phyloP scores from a whole-genome alignment of 2,113 vertebrate genomes.

The Gallinago paraguaiae region DNA sequence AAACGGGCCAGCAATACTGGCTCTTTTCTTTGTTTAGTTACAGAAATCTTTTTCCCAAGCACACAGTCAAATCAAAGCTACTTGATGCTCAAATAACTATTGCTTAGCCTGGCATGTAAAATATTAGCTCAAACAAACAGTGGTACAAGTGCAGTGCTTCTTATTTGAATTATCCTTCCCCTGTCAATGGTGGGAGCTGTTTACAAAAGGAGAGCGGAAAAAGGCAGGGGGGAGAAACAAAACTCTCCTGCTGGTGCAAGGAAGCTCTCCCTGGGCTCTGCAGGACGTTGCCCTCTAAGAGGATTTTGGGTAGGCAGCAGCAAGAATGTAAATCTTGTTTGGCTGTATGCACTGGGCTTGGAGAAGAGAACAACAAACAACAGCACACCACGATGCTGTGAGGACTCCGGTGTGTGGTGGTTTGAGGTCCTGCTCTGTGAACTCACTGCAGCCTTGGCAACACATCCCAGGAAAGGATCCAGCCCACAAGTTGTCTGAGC shows the following conservation, averaged over 20 bases:
- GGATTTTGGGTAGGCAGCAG: neutral
- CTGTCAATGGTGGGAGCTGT: neutral
- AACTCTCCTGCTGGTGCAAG: neutral
- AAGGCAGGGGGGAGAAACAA: neutral
- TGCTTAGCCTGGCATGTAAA: neutral
- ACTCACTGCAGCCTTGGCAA: neutral
- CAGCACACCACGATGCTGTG: neutral
- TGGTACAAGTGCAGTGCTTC: neutral
- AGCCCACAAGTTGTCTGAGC: neutral
- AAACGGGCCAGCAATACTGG: neutral
- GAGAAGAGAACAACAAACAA: neutral
- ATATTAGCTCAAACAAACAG: neutral
- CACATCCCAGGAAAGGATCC: neutral
- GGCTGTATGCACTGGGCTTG: neutral
- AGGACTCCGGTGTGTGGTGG: neutral
- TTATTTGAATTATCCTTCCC: neutral
- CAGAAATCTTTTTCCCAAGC: neutral
- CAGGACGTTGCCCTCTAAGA: neutral
- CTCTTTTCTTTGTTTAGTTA: neutral
- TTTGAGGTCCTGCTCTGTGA: neutral
- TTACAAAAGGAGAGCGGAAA: neutral
- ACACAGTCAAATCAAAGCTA: neutral
- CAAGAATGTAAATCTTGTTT: neutral
- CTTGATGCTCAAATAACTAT: neutral
- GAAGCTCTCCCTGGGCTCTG: neutral